Percentiles rank a stretch among this genome's conserved stretches.
These are phyloP conservation scores for Ryuthela nishihirai DNA, from an alignment of 2,888 invertebrate genomes.

Conservation along the genomic window DNA sequence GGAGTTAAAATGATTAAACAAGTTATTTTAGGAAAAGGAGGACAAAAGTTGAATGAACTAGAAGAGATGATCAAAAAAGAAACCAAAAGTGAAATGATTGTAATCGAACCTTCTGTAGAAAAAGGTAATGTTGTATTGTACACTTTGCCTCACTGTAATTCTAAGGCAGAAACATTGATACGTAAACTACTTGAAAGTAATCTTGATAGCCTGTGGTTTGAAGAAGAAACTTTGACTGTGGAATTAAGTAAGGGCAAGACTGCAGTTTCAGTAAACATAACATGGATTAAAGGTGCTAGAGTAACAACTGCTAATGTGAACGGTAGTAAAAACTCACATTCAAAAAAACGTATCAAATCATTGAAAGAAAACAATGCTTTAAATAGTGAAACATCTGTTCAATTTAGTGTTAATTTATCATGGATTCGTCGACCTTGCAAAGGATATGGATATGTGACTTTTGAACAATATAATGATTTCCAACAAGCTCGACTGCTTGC, in stretches of 20 bases:
- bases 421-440: constrained; percentile 18
- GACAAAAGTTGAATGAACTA: constrained; percentile 8
- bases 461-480: constrained; percentile 2
- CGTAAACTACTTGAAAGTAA: constrained; percentile 12
- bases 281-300: constrained; percentile 19
- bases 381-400: background rate
- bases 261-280: constrained; percentile 8
- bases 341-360: too few species aligned
- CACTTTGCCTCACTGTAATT: constrained; percentile 9
- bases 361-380: too few species aligned
- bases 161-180: constrained; percentile 5
- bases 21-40: constrained; percentile 4
- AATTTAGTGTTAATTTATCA: constrained; percentile 11
- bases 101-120: constrained; percentile 14
- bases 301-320: too few species aligned
- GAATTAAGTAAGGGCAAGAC: constrained; percentile 11
- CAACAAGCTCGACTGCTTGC: constrained; percentile 9
- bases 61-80: constrained; percentile 14
- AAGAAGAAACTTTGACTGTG: background rate
- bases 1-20: constrained; percentile 25
- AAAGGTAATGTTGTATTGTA: constrained; percentile 17
- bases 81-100: constrained; percentile 8
- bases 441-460: constrained; percentile 11
- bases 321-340: too few species aligned
- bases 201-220: constrained; percentile 6